Percentiles rank a stretch among this genome's conserved stretches.
phyloP scores from a whole-genome alignment of 2,888 invertebrate species.

The Listrodromus nycthemerus region DNA sequence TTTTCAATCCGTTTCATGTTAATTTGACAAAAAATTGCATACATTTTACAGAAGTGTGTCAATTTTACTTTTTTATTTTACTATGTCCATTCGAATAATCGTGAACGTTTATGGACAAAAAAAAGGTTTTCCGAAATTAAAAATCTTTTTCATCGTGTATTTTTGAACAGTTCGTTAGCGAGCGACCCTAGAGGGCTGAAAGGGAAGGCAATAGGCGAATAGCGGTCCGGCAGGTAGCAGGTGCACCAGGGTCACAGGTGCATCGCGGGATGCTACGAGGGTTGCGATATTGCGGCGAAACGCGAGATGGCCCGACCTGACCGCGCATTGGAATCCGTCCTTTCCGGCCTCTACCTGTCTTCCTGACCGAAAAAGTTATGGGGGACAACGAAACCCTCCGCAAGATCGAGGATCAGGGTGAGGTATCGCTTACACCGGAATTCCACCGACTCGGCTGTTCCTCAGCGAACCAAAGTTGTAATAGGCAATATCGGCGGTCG shows the following conservation, averaged over 20 bases:
- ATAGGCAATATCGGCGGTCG: not conserved
- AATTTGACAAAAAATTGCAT: too few species aligned
- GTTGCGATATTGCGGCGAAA: conserved; percentile 52
- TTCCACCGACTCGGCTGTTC: conserved; percentile 50
- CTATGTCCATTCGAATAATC: too few species aligned
- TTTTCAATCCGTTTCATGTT: too few species aligned
- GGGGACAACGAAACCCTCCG: conserved; percentile 5
- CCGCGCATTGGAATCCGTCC: conserved; percentile 27
- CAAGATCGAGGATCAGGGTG: conserved; percentile 64
- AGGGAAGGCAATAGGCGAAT: not conserved
- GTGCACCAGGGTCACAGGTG: conserved; percentile 65
- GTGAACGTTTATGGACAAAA: too few species aligned
- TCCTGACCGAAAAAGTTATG: conserved; percentile 23
- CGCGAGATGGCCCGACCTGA: conserved; percentile 33
- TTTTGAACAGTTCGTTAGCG: not conserved
- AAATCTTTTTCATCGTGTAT: too few species aligned
- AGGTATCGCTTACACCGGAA: conserved; percentile 74
- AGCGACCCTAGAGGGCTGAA: not conserved
- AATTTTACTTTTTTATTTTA: too few species aligned
- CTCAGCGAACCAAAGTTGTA: conserved; percentile 12
- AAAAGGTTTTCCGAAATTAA: too few species aligned
- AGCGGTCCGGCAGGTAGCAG: conserved; percentile 61
- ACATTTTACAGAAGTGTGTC: too few species aligned
- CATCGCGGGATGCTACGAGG: conserved; percentile 35
- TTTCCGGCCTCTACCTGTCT: conserved; percentile 8